Conservation (phyloP, 30 jellyfish, hydroid and myxozoan species). For the Catostylus mosaicus region DNA sequence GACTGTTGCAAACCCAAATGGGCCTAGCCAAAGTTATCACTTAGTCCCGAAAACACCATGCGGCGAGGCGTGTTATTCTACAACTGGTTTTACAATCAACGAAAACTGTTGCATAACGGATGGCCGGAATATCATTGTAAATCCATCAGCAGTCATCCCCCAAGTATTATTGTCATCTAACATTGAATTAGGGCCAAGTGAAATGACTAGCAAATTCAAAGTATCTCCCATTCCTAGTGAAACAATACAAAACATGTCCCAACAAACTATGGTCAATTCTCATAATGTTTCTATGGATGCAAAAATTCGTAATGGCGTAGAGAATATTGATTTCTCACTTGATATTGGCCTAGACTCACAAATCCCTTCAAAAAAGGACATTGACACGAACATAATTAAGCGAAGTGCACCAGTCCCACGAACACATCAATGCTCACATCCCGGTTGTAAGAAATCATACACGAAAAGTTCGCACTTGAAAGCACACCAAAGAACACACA, state of each 20-base stretch:
- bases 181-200: constrained; percentile 60
- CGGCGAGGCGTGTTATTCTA: constrained; percentile 58
- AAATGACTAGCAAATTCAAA: constrained; percentile 67
- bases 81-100: constrained; percentile 33
- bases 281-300: constrained; percentile 28
- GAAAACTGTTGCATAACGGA: constrained; percentile 48
- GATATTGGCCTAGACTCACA: constrained; percentile 56
- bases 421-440: constrained; percentile 93
- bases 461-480: constrained; percentile 95
- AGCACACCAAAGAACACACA: constrained; percentile 97
- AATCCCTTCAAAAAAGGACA: constrained; percentile 27
- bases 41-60: constrained; percentile 65
- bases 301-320: constrained; percentile 43
- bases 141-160: constrained; percentile 62
- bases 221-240: constrained; percentile 45
- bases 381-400: constrained; percentile 30
- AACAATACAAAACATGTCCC: constrained; percentile 29
- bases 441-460: constrained; percentile 96
- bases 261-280: constrained; percentile 32
- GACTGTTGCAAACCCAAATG: constrained; percentile 76
- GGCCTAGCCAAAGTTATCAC: constrained; percentile 88
- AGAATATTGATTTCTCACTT: constrained; percentile 18
- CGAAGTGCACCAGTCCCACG: constrained; percentile 88
- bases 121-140: constrained; percentile 63
- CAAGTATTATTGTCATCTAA: constrained; percentile 56